Evolutionary conservation across 2,797 vertebrate species (phyloP), one percentile per base, ranked within the genome.

Genomic region (Gymnodraco acuticeps): DNA sequence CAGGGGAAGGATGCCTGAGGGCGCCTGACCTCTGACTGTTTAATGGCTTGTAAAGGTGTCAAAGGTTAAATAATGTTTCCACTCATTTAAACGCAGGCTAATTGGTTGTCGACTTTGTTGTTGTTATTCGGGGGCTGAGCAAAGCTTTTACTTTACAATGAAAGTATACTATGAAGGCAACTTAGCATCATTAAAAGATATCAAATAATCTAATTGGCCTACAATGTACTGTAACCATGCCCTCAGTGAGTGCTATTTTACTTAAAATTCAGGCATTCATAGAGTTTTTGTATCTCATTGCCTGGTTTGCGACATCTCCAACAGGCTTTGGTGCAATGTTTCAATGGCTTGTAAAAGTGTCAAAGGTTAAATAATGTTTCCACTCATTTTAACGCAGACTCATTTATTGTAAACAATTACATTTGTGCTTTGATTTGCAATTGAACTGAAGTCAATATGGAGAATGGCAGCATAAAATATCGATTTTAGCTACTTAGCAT

Each of bases 311-410:
- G 20, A 3, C 9, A 12, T 46, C 10, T 31, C 3, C 4, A 17
- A 31, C 5, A 27, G 7, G 10, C 19, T 42, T 9, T 20, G 1
- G 2, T 9, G 10, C 12, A 58, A 5, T 16, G 86, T 91, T 27
- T 90, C 92, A 94, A 94, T 84, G 92, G 88, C 90, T 93, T 93
- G 93, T 93, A 89, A 91, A 89, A 79, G 91, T 87, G 93, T 87
- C 92, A 94, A 77, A 94, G 95, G 94, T 95, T 95, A 95, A 95
- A 95, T 91, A 93, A 94, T 85, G 90, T 94, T 95, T 95, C 92
- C 92, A 94, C 84, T 89, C 78, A 86, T 93, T 94, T 89, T 85
- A 91, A 87, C 64, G 17, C 51, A 2, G 33, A 77, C 89, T 90
- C 93, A 93, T 92, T 92, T 90, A 52, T 70, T 77, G 67, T 71